These are phyloP conservation scores for Leucozona laternaria DNA, from an alignment of 2,888 invertebrate genomes.

Conservation along the genomic window DNA sequence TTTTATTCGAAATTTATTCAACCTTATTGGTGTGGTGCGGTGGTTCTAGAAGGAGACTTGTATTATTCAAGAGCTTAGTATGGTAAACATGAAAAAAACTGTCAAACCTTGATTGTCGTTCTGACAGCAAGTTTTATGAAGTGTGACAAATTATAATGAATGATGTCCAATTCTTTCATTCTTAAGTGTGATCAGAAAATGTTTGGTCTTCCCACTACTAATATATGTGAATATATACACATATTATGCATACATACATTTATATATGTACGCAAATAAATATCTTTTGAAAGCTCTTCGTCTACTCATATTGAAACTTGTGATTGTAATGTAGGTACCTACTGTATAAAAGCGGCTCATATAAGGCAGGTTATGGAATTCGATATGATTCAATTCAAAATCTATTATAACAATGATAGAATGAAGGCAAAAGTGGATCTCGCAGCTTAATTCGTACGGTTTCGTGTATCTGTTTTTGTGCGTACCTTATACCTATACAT, in stretches of 20 bases:
- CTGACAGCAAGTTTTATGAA: background rate
- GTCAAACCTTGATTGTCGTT: background rate
- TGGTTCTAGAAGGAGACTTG: background rate
- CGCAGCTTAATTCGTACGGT: background rate
- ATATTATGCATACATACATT: no score
- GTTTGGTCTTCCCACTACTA: background rate
- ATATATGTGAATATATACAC: no score
- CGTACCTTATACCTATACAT: no score
- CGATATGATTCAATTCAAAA: background rate
- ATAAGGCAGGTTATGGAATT: background rate
- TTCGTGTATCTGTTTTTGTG: no score
- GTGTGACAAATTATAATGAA: constrained; percentile 3
- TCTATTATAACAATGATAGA: background rate
- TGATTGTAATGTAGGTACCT: no score
- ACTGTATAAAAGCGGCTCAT: no score
- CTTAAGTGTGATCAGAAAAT: background rate
- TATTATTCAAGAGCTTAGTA: background rate
- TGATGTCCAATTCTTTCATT: background rate
- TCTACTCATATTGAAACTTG: background rate
- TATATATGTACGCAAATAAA: no score
- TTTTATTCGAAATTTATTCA: constrained; percentile 5
- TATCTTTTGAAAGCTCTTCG: background rate
- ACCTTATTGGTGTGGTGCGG: background rate
- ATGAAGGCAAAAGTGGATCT: background rate
- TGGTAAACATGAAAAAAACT: background rate